Conservation (phyloP, 2,797 vertebrate genomes). For the Toxotes lorentzi region DNA sequence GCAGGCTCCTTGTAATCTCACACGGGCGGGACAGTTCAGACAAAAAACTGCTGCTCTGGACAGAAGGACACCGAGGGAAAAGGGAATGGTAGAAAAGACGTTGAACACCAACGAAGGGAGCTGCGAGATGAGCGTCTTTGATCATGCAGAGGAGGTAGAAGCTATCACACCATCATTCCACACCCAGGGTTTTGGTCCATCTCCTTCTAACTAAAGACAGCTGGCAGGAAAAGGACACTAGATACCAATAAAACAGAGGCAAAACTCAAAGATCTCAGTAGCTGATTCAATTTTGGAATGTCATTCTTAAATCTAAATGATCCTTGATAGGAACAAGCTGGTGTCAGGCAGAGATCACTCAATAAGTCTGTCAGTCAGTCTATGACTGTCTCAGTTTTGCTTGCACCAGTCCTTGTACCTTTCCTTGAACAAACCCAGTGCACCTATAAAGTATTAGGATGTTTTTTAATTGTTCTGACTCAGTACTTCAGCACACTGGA, state of each 20-base stretch:
- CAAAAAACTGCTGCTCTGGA: slow-evolving; percentile 61
- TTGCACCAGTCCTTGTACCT: neutral
- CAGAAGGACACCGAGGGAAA: slow-evolving; percentile 65
- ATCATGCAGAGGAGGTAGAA: slow-evolving; percentile 64
- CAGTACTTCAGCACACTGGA: fast-evolving
- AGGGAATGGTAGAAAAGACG: slow-evolving; percentile 45
- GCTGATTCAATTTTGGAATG: slow-evolving; percentile 23
- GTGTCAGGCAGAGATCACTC: neutral
- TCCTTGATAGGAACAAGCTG: slow-evolving; percentile 3
- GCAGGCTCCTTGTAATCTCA: slow-evolving; percentile 85
- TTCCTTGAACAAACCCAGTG: neutral
- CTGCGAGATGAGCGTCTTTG: slow-evolving; percentile 72
- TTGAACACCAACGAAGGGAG: slow-evolving; percentile 51
- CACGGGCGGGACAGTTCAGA: slow-evolving; percentile 66
- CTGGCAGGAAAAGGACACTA: slow-evolving; percentile 18
- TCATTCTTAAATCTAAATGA: neutral
- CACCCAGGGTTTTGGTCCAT: slow-evolving; percentile 42
- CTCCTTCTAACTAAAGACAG: slow-evolving; percentile 57
- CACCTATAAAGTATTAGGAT: neutral
- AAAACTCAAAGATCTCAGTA: neutral
- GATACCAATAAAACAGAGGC: slow-evolving; percentile 5
- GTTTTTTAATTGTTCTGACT: neutral
- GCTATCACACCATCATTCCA: slow-evolving; percentile 61
- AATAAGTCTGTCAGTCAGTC: neutral
- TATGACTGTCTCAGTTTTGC: no score